Percentiles rank a stretch among this genome's conserved stretches.
Evolutionary conservation across 2,888 invertebrate species (phyloP).

Genomic region (Clepsis dumicolana): DNA sequence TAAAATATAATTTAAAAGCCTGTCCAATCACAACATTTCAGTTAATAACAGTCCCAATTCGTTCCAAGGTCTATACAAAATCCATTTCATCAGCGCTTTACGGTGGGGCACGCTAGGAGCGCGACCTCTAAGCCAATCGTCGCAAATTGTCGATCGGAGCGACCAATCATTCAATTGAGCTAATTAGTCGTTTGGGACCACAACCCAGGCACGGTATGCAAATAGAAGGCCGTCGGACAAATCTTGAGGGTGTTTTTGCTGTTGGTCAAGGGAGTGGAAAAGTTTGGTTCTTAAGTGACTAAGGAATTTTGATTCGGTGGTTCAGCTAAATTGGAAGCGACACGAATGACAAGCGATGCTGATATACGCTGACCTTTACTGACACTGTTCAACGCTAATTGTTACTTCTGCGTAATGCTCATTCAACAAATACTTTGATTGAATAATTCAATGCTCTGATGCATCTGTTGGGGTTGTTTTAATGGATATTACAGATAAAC

Average conservation of each 20-base stretch:
- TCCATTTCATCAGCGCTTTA: constrained; percentile 26
- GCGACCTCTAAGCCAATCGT: constrained; percentile 29
- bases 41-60: constrained; percentile 8
- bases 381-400: too few relatives aligned
- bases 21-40: neutral
- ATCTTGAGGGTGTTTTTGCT: neutral
- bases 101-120: constrained; percentile 43
- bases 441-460: neutral
- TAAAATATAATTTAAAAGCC: neutral
- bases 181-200: constrained; percentile 28
- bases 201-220: constrained; percentile 7
- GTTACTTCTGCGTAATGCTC: too few relatives aligned
- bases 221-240: constrained; percentile 11
- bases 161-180: constrained; percentile 67
- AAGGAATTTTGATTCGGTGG: neutral
- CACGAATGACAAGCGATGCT: too few relatives aligned
- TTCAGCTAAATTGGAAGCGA: neutral
- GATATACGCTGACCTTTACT: too few relatives aligned
- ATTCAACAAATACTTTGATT: neutral
- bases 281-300: neutral
- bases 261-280: neutral
- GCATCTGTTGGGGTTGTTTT: too few relatives aligned
- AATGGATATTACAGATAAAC: too few relatives aligned
- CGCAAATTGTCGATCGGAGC: constrained; percentile 32
- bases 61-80: constrained; percentile 12